Base-by-base conservation (phyloP, 2,113 vertebrate genomes). In the Polyodon spathula region DNA sequence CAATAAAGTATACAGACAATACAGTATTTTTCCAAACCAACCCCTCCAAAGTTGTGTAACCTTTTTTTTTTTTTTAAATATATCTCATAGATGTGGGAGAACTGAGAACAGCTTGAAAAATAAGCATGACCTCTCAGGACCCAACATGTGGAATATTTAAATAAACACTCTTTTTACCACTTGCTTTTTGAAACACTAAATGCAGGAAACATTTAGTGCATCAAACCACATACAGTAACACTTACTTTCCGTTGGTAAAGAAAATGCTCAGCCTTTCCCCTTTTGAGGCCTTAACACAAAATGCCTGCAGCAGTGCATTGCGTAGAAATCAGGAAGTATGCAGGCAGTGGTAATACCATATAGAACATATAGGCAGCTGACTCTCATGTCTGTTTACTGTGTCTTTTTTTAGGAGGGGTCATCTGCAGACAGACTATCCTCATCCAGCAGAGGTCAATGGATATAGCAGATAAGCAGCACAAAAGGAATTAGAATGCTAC, bases 381-480 rank as follows among this genome's bases (percentile, higher is more conserved):
- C 57, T n/a, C n/a, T n/a, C n/a, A n/a, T 76, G 74, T 78, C 68
- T 59, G 59, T 68, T 76, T 73, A 76, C 71, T 78, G 71, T 64
- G 78, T 77, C 44, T 51, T 50, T 61, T 12, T 16, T 56, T 50
- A 44, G 68, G 71, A 68, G 76, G 83, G 76, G 81, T 73, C 65
- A 73, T 76, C 71, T 85, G 81, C 80, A 87, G 83, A 85, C 77
- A 85, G 80, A 78, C 74, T 86, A 83, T 83, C 75, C 76, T 73
- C 69, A 66, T 81, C 76, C 73, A 78, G 69, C 70, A 76, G 81
- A 83, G 78, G 84, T 84, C 78, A 84, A 78, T 75, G 73, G 78
- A 83, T 85, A 81, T 82, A 84, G 74, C 80, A 87, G 79, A 71
- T 71, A 73, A 70, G 41, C 44, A 63, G 62, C 58, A 68, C 48